Percentiles rank a stretch among this genome's conserved stretches.
These are phyloP conservation scores for Petrosia ficiformis DNA, from an alignment of 37 sponge, comb jelly and placozoan genomes.

Conservation along the genomic window DNA sequence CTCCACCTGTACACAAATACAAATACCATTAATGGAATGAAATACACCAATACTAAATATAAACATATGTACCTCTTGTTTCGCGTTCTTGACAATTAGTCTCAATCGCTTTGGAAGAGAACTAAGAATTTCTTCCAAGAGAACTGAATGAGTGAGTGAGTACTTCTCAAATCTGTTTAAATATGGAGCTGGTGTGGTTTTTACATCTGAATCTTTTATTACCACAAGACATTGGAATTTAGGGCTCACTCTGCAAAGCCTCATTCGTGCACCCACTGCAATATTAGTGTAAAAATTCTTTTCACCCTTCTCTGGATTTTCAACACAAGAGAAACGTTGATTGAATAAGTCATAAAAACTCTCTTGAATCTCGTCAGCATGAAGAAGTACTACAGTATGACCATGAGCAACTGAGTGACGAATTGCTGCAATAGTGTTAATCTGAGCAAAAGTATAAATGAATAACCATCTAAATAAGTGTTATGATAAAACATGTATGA, in stretches of 20 bases:
- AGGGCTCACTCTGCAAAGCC: constrained; percentile 53
- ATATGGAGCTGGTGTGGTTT: constrained; percentile 53
- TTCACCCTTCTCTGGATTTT: constrained; percentile 23
- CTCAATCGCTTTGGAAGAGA: constrained; percentile 11
- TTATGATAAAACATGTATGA: too few relatives aligned
- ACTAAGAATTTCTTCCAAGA: constrained; percentile 19
- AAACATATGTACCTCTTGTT: constrained; percentile 3
- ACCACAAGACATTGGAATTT: constrained; percentile 57
- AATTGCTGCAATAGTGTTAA: constrained; percentile 57
- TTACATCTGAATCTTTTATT: constrained; percentile 38
- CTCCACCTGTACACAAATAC: constrained; percentile 9
- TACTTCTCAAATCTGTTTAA: constrained; percentile 73
- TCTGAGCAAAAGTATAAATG: constrained; percentile 6
- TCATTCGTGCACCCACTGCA: constrained; percentile 51
- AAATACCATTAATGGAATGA: not conserved
- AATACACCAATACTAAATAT: not conserved
- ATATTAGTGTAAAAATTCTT: constrained; percentile 50
- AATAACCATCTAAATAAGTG: not conserved
- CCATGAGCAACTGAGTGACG: constrained; percentile 64
- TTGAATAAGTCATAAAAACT: constrained; percentile 76
- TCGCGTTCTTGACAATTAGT: not conserved
- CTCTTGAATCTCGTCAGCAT: too few relatives aligned
- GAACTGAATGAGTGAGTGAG: constrained; percentile 28
- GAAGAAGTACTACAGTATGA: constrained; percentile 55
- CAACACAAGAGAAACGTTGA: constrained; percentile 26